Evolutionary conservation across 2,797 vertebrate species (phyloP), one percentile per base, ranked within the genome.

Genomic region (Gadopsis marmoratus): DNA sequence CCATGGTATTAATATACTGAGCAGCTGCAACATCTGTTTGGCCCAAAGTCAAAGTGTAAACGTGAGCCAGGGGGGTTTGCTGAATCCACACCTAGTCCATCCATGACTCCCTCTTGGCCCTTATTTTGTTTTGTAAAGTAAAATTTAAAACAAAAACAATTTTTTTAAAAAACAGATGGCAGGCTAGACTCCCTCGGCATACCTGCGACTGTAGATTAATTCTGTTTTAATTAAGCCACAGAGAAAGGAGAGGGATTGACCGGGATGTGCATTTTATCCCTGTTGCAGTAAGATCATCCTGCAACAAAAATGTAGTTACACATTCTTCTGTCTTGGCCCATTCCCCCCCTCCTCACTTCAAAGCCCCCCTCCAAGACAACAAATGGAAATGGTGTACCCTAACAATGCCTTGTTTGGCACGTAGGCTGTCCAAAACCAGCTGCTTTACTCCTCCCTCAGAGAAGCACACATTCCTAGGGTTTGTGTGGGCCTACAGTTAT

Each of bases 361-460:
- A 80, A 51, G 65, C 55, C 62, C 81, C 76, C 51, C 23, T 75
- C 58, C 5, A 60, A 71, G 58, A 85, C 26, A 86, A 74, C 74
- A 70, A 76, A 85, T 70, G 73, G 53, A 82, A 81, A 72, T 21
- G 16, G 71, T 80, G 50, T 47, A 45, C 54, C 60, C 53, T 5
- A 68, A 81, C 74, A 84, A 83, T 79, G 58, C 74, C 67, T 73
- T 80, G 88, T 90, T 91, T 93, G 91, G 86, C 70, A 89, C 87
- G 85, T 82, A 80, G 39, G 21, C 62, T 0, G 8, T 85, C 84
- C 87, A 91, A 88, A 90, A 86, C 66, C 62, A 82, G 76, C 84
- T 64, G 77, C 76, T 76, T 86, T 78, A 62, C 79, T 78, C 65
- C n/a, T 66, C 74, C 65, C 61, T 3, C 59, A 81, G 70, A 84